Evolutionary conservation across 1,140 invertebrate species (phyloP).

Genomic region (Drosophila lowei): DNA sequence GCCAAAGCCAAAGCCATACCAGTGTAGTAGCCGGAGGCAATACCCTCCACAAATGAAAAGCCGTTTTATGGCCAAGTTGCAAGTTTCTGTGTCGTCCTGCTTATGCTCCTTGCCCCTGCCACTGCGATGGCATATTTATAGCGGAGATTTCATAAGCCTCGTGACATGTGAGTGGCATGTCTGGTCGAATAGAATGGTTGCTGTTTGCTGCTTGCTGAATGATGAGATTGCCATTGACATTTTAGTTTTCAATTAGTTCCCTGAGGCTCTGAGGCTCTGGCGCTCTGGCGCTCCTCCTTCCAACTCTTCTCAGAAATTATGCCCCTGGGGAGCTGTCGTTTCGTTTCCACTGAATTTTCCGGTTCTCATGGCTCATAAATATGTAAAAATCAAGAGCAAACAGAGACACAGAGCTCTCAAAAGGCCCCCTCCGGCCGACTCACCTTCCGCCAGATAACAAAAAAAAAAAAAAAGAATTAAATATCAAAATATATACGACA

Average conservation of each 20-base stretch:
- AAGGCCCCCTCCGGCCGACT: neutral
- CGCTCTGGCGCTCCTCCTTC: too few species aligned
- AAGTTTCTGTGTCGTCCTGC: constrained; percentile 14
- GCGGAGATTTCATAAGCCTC: constrained; percentile 45
- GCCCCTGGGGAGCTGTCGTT: constrained; percentile 3
- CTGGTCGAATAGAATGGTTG: constrained; percentile 40
- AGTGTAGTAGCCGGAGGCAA: constrained; percentile 6
- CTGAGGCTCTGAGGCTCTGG: neutral
- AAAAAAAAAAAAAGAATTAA: constrained; percentile 52
- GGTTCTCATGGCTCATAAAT: constrained; percentile 36
- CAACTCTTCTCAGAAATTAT: neutral
- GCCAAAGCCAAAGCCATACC: constrained; percentile 9
- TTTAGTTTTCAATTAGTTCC: constrained; percentile 76
- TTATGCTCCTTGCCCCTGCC: neutral
- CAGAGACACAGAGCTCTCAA: neutral
- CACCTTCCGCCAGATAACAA: constrained; percentile 26
- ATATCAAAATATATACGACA: constrained; percentile 68
- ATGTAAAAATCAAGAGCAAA: constrained; percentile 34
- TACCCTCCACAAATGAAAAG: constrained; percentile 34
- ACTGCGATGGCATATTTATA: constrained; percentile 30
- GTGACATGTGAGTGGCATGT: constrained; percentile 49
- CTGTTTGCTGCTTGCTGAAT: constrained; percentile 8
- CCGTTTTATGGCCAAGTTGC: constrained; percentile 42
- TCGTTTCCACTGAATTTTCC: neutral
- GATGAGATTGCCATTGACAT: constrained; percentile 76